A percentile compares a stretch with the other conserved stretches of the same genome.
phyloP scores from a whole-genome alignment of 2,888 invertebrate genomes.

The Matsumyia berberina region DNA sequence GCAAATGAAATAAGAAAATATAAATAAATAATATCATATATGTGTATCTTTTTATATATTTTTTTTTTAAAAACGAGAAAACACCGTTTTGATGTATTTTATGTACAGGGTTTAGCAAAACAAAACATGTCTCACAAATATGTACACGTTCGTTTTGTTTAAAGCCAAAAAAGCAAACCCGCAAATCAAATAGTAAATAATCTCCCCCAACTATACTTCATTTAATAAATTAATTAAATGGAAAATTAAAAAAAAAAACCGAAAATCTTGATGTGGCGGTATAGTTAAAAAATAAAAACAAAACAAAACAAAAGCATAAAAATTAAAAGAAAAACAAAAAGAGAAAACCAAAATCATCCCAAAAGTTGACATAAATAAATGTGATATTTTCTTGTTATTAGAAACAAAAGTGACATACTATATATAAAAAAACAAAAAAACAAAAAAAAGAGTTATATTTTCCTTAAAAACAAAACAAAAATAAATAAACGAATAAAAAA shows the following conservation, averaged over 20 bases:
- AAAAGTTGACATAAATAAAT: slow-evolving; percentile 69
- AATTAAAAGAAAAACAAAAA: slow-evolving; percentile 19
- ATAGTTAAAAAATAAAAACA: slow-evolving; percentile 15
- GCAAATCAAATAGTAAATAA: no score
- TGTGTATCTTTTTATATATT: neutral
- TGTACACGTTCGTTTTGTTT: no score
- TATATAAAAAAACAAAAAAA: slow-evolving; percentile 47
- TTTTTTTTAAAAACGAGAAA: neutral
- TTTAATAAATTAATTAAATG: neutral
- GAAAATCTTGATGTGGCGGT: slow-evolving; percentile 6
- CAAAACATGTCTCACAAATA: no score
- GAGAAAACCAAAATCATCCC: slow-evolving; percentile 56
- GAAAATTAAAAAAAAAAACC: neutral
- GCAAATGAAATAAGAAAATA: slow-evolving; percentile 12
- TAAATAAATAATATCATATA: neutral
- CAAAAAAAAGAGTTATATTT: slow-evolving; percentile 49
- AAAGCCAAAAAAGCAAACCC: no score
- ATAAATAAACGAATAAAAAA: neutral
- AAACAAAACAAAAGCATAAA: slow-evolving; percentile 3
- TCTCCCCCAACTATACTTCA: no score
- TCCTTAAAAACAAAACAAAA: slow-evolving; percentile 33
- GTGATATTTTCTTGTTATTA: slow-evolving; percentile 74
- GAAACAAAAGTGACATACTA: slow-evolving; percentile 67
- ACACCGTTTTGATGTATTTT: neutral
- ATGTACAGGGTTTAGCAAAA: neutral